Evolutionary conservation across 2,113 vertebrate genomes (phyloP).

Genomic region (Ascaphus truei): DNA sequence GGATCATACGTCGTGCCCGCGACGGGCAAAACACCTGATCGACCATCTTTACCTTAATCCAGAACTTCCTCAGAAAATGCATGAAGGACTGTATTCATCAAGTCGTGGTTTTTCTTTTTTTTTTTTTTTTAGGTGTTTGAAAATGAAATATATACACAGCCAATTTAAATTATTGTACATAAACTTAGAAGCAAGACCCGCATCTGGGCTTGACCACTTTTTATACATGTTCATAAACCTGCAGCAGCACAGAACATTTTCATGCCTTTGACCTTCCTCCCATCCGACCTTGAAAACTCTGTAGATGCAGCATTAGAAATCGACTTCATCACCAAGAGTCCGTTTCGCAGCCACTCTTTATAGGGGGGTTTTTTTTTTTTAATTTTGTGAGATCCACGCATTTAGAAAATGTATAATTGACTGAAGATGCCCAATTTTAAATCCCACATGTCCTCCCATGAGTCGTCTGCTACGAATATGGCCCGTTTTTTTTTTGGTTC

Average conservation of each 20-base stretch:
- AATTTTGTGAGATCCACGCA: background rate
- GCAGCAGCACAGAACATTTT: slow-evolving; percentile 54
- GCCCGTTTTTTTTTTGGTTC: background rate
- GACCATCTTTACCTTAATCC: slow-evolving; percentile 61
- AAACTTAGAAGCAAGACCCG: slow-evolving; percentile 69
- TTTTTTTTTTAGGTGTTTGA: slow-evolving; percentile 70
- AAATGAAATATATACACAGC: slow-evolving; percentile 59
- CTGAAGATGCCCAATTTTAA: background rate
- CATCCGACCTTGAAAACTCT: slow-evolving; percentile 30
- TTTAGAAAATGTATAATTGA: background rate
- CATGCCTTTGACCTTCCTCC: slow-evolving; percentile 52
- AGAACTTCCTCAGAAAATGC: slow-evolving; percentile 74
- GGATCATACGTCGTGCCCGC: slow-evolving; percentile 37
- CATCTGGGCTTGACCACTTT: slow-evolving; percentile 69
- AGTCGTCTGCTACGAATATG: background rate
- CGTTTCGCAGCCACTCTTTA: slow-evolving; percentile 39
- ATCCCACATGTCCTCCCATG: background rate
- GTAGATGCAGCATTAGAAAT: slow-evolving; percentile 70
- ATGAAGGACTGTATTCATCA: slow-evolving; percentile 77
- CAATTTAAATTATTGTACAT: slow-evolving; percentile 95
- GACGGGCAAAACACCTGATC: slow-evolving; percentile 51
- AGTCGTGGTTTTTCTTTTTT: slow-evolving; percentile 59
- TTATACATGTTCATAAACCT: slow-evolving; percentile 66
- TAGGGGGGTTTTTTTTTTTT: background rate
- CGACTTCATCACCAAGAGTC: slow-evolving; percentile 51